These are phyloP conservation scores for Callinectes sapidus DNA, from an alignment of 2,888 invertebrate genomes.

Conservation along the genomic window DNA sequence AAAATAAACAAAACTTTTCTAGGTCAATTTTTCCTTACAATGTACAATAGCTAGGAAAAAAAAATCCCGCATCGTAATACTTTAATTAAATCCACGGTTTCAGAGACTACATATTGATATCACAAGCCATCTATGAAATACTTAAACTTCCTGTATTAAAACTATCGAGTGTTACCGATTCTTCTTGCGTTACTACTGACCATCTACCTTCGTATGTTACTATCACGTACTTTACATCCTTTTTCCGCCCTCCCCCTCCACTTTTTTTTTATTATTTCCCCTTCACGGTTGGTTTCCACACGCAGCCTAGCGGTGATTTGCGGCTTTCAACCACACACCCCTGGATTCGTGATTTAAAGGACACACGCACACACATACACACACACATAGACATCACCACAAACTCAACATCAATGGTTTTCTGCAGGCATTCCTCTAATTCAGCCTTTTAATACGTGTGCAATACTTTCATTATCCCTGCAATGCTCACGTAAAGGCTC, in stretches of 20 bases:
- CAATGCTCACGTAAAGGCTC: neutral
- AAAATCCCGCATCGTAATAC: too few species aligned
- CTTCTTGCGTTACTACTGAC: neutral
- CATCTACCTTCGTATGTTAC: neutral
- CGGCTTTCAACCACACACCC: neutral
- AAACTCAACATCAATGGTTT: neutral
- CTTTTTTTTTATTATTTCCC: neutral
- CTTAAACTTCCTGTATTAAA: neutral
- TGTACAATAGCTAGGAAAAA: neutral
- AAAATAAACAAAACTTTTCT: neutral
- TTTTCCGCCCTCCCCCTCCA: neutral
- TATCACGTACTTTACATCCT: neutral
- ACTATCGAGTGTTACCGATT: neutral
- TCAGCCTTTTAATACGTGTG: neutral
- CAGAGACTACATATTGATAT: neutral
- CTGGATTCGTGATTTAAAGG: neutral
- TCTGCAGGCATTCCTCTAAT: neutral
- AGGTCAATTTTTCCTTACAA: neutral
- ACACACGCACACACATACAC: neutral
- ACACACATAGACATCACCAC: neutral
- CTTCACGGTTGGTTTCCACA: neutral
- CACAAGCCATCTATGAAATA: neutral
- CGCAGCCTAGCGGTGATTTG: neutral
- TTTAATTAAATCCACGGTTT: neutral
- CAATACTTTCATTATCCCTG: neutral